Conservation (phyloP, 2,888 invertebrate species). For the Eumerus sabulonum region DNA sequence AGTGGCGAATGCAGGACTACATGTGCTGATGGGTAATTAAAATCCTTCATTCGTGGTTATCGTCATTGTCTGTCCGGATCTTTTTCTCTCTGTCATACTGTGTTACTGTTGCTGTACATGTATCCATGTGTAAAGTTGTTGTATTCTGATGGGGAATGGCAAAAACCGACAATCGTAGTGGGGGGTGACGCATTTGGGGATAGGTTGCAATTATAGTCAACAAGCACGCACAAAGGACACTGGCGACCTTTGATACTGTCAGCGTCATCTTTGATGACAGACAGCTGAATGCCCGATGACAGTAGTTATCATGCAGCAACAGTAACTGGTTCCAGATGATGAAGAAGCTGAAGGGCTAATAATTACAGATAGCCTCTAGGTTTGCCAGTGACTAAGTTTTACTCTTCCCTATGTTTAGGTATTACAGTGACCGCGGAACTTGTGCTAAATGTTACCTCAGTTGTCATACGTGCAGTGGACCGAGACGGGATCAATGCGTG, state of each 20-base stretch:
- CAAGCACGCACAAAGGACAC: slow-evolving; percentile 7
- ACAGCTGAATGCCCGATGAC: slow-evolving; percentile 11
- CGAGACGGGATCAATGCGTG: slow-evolving; percentile 90
- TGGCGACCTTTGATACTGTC: slow-evolving; percentile 17
- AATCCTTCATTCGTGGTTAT: slow-evolving; percentile 52
- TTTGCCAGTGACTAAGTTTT: slow-evolving; percentile 29
- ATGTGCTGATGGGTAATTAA: slow-evolving; percentile 84
- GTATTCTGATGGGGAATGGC: slow-evolving; percentile 1
- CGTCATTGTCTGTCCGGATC: slow-evolving; percentile 17
- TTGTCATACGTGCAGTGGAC: slow-evolving; percentile 92
- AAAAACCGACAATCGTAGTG: not conserved
- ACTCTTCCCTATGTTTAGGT: slow-evolving; percentile 80
- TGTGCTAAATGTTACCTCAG: slow-evolving; percentile 91
- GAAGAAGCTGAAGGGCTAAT: slow-evolving; percentile 19
- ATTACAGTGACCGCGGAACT: slow-evolving; percentile 90
- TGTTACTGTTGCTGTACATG: not conserved
- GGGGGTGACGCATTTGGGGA: slow-evolving; percentile 15
- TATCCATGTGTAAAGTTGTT: not conserved
- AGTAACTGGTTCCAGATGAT: too few species aligned
- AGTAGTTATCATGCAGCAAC: slow-evolving; percentile 9
- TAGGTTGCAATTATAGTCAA: slow-evolving; percentile 38
- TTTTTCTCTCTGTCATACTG: not conserved
- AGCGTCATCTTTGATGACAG: slow-evolving; percentile 26
- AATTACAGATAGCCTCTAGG: slow-evolving; percentile 4
- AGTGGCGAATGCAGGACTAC: slow-evolving; percentile 90